Conservation (phyloP, 2,113 vertebrate species). For the Lamprotornis superbus region DNA sequence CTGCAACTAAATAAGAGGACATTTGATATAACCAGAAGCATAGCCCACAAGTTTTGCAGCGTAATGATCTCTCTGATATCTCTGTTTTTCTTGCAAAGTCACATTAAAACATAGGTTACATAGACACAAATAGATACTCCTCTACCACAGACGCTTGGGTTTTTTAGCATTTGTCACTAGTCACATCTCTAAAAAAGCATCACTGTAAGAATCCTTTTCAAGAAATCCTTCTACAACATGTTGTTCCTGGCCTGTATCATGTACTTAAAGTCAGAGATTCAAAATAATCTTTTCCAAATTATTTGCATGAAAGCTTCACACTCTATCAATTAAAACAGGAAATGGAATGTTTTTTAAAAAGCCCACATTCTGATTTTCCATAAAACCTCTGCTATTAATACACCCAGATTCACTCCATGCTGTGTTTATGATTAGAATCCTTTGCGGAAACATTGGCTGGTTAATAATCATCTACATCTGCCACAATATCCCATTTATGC, state of each 20-base stretch:
- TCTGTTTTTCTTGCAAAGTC: neutral
- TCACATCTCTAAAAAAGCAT: neutral
- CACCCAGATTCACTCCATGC: neutral
- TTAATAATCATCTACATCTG: conserved; percentile 63
- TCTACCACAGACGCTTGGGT: neutral
- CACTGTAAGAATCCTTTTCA: neutral
- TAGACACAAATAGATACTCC: neutral
- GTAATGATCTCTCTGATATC: neutral
- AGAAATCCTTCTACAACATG: neutral
- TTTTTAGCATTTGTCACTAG: neutral
- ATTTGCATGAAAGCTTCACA: conserved; percentile 28
- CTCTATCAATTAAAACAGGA: conserved; percentile 51
- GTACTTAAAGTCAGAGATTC: conserved; percentile 5
- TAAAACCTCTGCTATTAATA: conserved; percentile 41
- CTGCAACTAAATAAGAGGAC: neutral
- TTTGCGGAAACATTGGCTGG: conserved; percentile 39
- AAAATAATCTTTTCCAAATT: conserved; percentile 20
- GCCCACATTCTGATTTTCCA: conserved; percentile 9
- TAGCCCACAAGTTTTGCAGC: neutral
- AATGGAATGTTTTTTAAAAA: conserved; percentile 20
- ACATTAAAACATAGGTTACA: neutral
- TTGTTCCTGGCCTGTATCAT: neutral
- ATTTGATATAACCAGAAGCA: neutral
- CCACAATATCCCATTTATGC: conserved; percentile 49
- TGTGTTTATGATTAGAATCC: conserved; percentile 23